Conservation (phyloP, 2,888 invertebrate species). For the Archips crataeganus region DNA sequence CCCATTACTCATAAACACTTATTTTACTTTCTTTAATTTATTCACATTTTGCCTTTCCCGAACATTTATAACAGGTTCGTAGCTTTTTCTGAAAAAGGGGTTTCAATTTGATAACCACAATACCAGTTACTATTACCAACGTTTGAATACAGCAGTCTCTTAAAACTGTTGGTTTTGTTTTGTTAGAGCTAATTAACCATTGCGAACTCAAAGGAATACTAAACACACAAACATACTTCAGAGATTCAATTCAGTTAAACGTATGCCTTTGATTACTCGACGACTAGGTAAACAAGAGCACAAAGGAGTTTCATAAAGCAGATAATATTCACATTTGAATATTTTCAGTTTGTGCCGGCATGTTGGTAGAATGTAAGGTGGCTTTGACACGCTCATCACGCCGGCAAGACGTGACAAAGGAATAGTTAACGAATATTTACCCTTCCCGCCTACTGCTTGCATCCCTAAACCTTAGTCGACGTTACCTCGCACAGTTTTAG, state of each 20-base stretch:
- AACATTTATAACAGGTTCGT: no score
- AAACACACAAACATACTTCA: slow-evolving; percentile 15
- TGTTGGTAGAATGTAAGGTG: slow-evolving; percentile 38
- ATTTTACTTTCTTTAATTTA: no score
- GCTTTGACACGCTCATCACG: slow-evolving; percentile 59
- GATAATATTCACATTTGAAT: slow-evolving; percentile 46
- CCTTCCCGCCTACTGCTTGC: slow-evolving; percentile 50
- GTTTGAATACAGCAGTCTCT: no score
- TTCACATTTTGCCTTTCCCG: no score
- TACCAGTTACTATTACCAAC: no score
- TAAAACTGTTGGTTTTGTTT: no score
- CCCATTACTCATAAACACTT: no score
- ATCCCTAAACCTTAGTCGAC: slow-evolving; percentile 22
- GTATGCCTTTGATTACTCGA: slow-evolving; percentile 30
- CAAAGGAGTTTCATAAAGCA: slow-evolving; percentile 38
- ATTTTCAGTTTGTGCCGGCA: slow-evolving; percentile 42
- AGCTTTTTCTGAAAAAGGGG: no score
- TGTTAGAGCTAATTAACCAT: neutral
- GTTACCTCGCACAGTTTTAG: slow-evolving; percentile 30
- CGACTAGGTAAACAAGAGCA: slow-evolving; percentile 27
- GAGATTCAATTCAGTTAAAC: slow-evolving; percentile 32
- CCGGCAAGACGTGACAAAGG: slow-evolving; percentile 67
- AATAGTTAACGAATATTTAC: slow-evolving; percentile 76
- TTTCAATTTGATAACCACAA: no score
- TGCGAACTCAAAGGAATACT: slow-evolving; percentile 6